Evolutionary conservation across 1,140 invertebrate species (phyloP).

Genomic region (Drosophila lacteicornis): DNA sequence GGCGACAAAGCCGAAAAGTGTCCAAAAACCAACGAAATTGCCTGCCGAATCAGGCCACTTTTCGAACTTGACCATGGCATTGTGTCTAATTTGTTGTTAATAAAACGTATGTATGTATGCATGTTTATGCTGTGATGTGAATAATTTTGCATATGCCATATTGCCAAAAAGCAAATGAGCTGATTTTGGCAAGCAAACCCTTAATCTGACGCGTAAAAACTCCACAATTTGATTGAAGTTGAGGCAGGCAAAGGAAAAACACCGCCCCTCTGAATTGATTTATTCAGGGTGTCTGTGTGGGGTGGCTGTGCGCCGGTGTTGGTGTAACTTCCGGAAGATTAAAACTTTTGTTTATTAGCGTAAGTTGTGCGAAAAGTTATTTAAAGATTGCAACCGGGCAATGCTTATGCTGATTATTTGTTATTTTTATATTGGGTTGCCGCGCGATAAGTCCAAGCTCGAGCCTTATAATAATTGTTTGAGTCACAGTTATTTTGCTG

Average conservation of each 20-base stretch:
- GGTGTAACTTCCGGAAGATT: slow-evolving; percentile 41
- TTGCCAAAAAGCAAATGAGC: slow-evolving; percentile 28
- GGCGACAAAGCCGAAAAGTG: slow-evolving; percentile 16
- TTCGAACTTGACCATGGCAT: slow-evolving; percentile 71
- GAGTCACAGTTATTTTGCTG: slow-evolving; percentile 64
- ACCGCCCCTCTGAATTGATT: slow-evolving; percentile 59
- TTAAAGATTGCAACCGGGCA: slow-evolving; percentile 31
- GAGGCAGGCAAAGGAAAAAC: slow-evolving; percentile 45
- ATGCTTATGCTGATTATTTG: slow-evolving; percentile 7
- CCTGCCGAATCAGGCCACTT: slow-evolving; percentile 40
- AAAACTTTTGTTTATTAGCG: slow-evolving; percentile 28
- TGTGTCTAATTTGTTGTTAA: slow-evolving; percentile 46
- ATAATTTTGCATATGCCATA: slow-evolving; percentile 13
- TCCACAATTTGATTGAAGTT: slow-evolving; percentile 45
- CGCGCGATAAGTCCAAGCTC: slow-evolving; percentile 29
- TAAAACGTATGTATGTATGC: slow-evolving; percentile 25
- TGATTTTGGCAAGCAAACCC: not conserved
- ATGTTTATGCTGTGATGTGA: not conserved
- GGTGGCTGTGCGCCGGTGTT: slow-evolving; percentile 4
- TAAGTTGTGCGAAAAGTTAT: slow-evolving; percentile 9
- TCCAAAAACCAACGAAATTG: slow-evolving; percentile 11
- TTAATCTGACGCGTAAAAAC: not conserved
- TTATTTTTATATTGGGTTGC: slow-evolving; percentile 1
- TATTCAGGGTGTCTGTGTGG: slow-evolving; percentile 45
- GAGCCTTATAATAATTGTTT: slow-evolving; percentile 40